Percentiles rank a stretch among this genome's conserved stretches.
phyloP scores from a whole-genome alignment of 2,113 vertebrate genomes.

The Proteles cristata region DNA sequence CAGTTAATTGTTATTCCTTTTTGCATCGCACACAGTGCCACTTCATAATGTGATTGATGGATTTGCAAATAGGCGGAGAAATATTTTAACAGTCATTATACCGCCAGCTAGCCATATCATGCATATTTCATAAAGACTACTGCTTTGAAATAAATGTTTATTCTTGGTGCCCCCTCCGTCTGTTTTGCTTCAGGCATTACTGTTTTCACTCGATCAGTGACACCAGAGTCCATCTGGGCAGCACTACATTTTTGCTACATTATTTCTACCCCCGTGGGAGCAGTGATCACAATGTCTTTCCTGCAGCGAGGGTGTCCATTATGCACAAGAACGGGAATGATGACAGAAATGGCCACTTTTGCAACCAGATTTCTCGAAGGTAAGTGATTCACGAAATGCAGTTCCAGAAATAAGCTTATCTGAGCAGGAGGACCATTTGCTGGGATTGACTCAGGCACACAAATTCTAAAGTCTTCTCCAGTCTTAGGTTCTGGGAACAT shows the following conservation, averaged over 20 bases:
- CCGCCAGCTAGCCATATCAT: neutral
- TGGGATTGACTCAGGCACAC: neutral
- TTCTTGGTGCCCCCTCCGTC: neutral
- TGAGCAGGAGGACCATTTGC: neutral
- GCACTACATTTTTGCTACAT: neutral
- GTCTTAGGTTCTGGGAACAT: neutral
- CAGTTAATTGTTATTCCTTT: conserved; percentile 3
- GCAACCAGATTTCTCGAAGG: conserved; percentile 12
- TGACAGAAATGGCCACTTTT: neutral
- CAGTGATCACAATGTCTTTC: neutral
- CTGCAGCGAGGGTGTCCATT: neutral
- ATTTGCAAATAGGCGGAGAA: neutral
- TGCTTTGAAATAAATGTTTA: conserved; percentile 25
- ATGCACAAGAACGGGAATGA: neutral
- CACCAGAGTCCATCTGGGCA: neutral
- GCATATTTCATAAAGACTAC: neutral
- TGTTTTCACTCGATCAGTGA: neutral
- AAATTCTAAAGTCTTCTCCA: neutral
- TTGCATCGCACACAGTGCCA: neutral
- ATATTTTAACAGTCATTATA: neutral
- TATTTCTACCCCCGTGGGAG: neutral
- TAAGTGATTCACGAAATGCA: neutral
- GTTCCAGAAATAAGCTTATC: neutral
- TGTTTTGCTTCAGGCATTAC: neutral
- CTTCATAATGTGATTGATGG: neutral